A percentile compares a stretch with the other conserved stretches of the same genome.
These are phyloP conservation scores for Laticauda colubrina DNA, from an alignment of 2,113 vertebrate genomes.

Conservation along the genomic window DNA sequence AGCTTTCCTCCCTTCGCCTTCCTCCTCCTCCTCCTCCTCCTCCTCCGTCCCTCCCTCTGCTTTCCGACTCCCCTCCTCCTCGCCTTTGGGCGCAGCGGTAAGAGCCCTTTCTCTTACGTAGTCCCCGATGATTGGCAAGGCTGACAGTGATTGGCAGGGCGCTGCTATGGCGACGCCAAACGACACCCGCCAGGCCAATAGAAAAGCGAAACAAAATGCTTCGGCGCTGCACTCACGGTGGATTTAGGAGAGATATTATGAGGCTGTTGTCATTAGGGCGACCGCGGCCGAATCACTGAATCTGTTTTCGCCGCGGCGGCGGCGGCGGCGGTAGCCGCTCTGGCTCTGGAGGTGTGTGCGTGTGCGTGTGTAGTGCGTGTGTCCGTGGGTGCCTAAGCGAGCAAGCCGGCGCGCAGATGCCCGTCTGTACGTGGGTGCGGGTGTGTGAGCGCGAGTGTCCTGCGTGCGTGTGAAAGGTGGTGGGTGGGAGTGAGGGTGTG, in stretches of 20 bases:
- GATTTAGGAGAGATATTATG: constrained; percentile 99
- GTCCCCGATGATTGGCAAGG: constrained; percentile 99
- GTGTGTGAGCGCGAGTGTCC: background rate
- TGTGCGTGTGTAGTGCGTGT: constrained; percentile 31
- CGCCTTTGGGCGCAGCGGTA: constrained; percentile 87
- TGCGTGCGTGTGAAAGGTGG: background rate
- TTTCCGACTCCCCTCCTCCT: constrained; percentile 67
- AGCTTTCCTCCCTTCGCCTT: background rate
- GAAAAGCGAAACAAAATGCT: constrained; percentile 99
- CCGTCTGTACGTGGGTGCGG: background rate
- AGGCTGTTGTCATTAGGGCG: constrained; percentile 99
- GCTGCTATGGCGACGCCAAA: constrained; percentile 98
- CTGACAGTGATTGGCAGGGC: constrained; percentile 99
- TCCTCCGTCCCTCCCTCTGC: constrained; percentile 54
- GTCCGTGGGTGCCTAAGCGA: background rate
- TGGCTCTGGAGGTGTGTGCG: constrained; percentile 54
- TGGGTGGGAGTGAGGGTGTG: constrained; percentile 48
- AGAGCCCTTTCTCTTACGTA: constrained; percentile 92
- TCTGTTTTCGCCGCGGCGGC: constrained; percentile 75
- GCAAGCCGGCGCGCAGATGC: background rate
- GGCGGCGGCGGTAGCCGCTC: constrained; percentile 34
- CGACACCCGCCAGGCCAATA: constrained; percentile 99
- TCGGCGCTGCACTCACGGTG: constrained; percentile 99
- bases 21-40: constrained; percentile 57
- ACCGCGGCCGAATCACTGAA: constrained; percentile 97